phyloP scores from a whole-genome alignment of 2,888 invertebrate genomes.

The Hypolimnas misippus region DNA sequence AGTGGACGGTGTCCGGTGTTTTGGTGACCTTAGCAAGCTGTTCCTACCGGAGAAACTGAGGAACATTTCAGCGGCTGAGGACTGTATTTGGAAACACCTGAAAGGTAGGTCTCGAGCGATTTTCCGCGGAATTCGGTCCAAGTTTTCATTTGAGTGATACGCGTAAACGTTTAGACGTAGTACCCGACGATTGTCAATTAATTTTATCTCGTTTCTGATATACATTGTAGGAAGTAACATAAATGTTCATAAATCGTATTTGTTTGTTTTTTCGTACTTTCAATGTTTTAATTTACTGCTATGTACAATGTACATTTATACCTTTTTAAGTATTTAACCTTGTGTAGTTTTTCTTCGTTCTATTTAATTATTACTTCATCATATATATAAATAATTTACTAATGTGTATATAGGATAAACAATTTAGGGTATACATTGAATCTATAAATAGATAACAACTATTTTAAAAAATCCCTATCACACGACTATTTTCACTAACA shows the following conservation, averaged over 20 bases:
- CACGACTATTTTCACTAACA: too few species aligned
- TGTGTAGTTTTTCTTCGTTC: too few species aligned
- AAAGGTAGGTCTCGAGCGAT: conserved; percentile 64
- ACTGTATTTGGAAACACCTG: conserved; percentile 78
- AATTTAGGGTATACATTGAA: too few species aligned
- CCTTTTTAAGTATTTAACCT: not conserved
- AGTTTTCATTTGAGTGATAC: conserved; percentile 48
- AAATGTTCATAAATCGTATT: conserved; percentile 1
- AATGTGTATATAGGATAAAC: too few species aligned
- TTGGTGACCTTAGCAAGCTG: conserved; percentile 66
- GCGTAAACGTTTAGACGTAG: conserved; percentile 6
- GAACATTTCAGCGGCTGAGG: conserved; percentile 69
- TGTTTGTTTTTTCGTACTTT: not conserved
- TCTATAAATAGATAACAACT: too few species aligned
- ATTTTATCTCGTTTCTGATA: not conserved
- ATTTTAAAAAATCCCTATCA: too few species aligned
- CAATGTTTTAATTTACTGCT: not conserved
- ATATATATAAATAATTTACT: too few species aligned
- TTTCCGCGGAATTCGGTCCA: conserved; percentile 62
- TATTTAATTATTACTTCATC: too few species aligned
- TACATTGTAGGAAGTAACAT: not conserved
- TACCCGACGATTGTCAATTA: not conserved
- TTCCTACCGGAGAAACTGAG: conserved; percentile 73
- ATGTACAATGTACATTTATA: not conserved
- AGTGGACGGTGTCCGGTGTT: conserved; percentile 13